Evolutionary conservation across 2,888 invertebrate species (phyloP).

Genomic region (Helobdella robusta): DNA sequence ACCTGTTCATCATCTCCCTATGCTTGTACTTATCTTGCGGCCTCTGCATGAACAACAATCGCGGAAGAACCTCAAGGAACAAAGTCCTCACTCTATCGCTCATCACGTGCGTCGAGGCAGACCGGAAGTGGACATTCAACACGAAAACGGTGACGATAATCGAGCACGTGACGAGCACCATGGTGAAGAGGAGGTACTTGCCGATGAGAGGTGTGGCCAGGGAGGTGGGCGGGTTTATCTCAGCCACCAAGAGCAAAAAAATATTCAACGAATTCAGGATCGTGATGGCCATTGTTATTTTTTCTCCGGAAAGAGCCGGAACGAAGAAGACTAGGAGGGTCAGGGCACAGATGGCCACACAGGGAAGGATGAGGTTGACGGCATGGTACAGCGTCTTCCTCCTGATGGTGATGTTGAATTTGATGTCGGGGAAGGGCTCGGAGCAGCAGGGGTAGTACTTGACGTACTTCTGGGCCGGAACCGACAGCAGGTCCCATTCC

Average conservation of each 20-base stretch:
- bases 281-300: conserved; percentile 88
- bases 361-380: conserved; percentile 89
- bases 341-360: conserved; percentile 88
- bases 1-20: conserved; percentile 4
- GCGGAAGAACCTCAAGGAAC: conserved; percentile 85
- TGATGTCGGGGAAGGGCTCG: conserved; percentile 51
- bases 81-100: conserved; percentile 90
- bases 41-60: conserved; percentile 79
- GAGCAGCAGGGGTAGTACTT: conserved; percentile 55
- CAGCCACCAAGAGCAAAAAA: conserved; percentile 93
- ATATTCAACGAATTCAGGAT: conserved; percentile 97
- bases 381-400: conserved; percentile 77
- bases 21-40: conserved; percentile 53
- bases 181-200: conserved; percentile 86
- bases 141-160: conserved; percentile 96
- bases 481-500: conserved; percentile 55
- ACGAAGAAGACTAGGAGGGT: conserved; percentile 93
- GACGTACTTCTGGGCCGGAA: conserved; percentile 52
- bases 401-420: conserved; percentile 49
- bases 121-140: conserved; percentile 90
- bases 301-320: conserved; percentile 94
- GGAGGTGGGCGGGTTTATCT: conserved; percentile 95
- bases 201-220: conserved; percentile 72
- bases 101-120: conserved; percentile 94
- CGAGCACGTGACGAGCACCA: conserved; percentile 91